A percentile compares a stretch with the other conserved stretches of the same genome.
Evolutionary conservation across 2,113 vertebrate species (phyloP).

Genomic region (Harpagus bidentatus): DNA sequence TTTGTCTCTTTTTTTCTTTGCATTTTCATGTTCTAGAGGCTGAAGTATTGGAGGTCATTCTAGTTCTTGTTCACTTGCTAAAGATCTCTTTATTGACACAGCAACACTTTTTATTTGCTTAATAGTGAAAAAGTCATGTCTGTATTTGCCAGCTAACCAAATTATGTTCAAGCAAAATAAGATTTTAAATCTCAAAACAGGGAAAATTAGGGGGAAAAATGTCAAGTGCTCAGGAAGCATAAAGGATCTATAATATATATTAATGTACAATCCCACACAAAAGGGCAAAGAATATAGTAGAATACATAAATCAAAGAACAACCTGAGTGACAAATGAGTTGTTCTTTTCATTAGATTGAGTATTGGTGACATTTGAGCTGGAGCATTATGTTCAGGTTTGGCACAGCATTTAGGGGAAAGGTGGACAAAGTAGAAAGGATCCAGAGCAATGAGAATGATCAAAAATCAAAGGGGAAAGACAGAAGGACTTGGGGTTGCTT

Average conservation of each 20-base stretch:
- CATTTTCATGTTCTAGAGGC: background rate
- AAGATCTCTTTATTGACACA: background rate
- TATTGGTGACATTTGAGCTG: background rate
- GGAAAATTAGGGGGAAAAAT: background rate
- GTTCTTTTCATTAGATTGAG: background rate
- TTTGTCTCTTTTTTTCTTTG: background rate
- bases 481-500: background rate
- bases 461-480: background rate
- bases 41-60: background rate
- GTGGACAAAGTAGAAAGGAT: background rate
- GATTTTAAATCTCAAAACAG: conserved; percentile 27
- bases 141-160: conserved; percentile 16
- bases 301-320: background rate
- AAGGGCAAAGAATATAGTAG: background rate
- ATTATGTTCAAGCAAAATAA: background rate
- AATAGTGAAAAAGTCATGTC: background rate
- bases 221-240: conserved; percentile 3
- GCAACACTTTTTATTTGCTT: background rate
- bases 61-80: background rate
- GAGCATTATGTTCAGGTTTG: background rate
- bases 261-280: background rate
- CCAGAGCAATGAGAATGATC: background rate
- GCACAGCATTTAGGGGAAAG: background rate
- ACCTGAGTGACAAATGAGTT: background rate
- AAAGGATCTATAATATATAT: background rate